Percentiles rank a stretch among this genome's conserved stretches.
phyloP scores from a whole-genome alignment of 1,140 invertebrate species.

The Wasmannia auropunctata region DNA sequence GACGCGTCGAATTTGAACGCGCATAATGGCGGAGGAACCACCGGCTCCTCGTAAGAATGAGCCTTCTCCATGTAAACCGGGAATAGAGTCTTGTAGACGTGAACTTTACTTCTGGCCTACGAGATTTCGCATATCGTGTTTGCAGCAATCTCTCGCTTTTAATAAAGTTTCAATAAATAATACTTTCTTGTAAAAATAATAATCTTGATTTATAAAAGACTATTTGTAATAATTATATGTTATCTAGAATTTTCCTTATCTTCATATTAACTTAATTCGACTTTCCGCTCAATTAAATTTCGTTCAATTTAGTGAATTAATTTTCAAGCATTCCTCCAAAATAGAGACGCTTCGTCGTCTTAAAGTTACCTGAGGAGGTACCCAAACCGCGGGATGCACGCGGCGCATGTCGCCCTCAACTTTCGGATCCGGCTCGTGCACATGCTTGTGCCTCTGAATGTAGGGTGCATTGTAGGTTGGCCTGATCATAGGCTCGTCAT shows the following conservation, averaged over 20 bases:
- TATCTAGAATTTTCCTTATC: neutral
- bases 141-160: neutral
- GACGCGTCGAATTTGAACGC: constrained; percentile 76
- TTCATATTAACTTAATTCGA: neutral
- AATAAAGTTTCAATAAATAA: constrained; percentile 2
- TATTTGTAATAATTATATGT: neutral
- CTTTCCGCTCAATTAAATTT: neutral
- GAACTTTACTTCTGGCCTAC: constrained; percentile 79
- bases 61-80: constrained; percentile 71
- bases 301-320: neutral
- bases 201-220: neutral
- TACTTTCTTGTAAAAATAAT: neutral
- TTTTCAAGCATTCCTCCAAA: neutral
- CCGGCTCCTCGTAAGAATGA: constrained; percentile 75
- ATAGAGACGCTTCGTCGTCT: no score
- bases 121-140: neutral
- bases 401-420: constrained; percentile 57
- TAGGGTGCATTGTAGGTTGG: constrained; percentile 47
- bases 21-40: constrained; percentile 71
- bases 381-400: constrained; percentile 71
- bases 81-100: constrained; percentile 77
- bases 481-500: neutral
- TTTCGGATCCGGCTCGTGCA: constrained; percentile 60
- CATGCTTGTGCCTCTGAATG: constrained; percentile 67
- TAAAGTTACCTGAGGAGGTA: constrained; percentile 71